Evolutionary conservation across 2,113 vertebrate genomes (phyloP).

Genomic region (Colistium nudipinnis): DNA sequence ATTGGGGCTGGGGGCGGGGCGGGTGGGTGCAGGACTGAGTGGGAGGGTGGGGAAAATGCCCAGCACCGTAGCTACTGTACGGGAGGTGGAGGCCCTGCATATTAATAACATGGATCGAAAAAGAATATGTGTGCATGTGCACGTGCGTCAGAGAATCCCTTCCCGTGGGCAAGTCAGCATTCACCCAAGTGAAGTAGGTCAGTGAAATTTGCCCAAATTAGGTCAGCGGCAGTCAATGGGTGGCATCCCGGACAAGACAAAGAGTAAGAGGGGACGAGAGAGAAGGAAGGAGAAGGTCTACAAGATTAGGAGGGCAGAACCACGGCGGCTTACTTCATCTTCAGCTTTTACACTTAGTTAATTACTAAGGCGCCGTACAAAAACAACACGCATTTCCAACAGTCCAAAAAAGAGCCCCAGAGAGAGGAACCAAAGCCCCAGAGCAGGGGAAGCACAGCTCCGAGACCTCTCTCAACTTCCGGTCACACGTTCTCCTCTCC

Average conservation of each 20-base stretch:
- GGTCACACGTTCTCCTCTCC: constrained; percentile 48
- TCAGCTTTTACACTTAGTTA: constrained; percentile 61
- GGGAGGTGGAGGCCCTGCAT: constrained; percentile 43
- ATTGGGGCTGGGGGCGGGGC: background rate
- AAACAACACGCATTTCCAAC: no score
- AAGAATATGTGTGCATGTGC: constrained; percentile 37
- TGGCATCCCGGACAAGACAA: constrained; percentile 65
- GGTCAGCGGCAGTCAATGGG: constrained; percentile 78
- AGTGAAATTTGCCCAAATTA: constrained; percentile 83
- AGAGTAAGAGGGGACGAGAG: constrained; percentile 14
- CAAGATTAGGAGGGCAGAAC: constrained; percentile 59
- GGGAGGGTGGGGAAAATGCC: constrained; percentile 38
- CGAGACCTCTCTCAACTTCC: constrained; percentile 40
- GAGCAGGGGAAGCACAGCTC: no score
- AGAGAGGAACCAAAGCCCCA: constrained; percentile 37
- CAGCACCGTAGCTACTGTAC: constrained; percentile 19
- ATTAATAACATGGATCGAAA: constrained; percentile 41
- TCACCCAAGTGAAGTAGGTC: constrained; percentile 82
- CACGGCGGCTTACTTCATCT: constrained; percentile 60
- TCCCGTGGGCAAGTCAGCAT: constrained; percentile 75
- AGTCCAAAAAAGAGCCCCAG: background rate
- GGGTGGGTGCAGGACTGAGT: constrained; percentile 16
- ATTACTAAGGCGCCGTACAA: constrained; percentile 47
- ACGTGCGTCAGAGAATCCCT: constrained; percentile 57
- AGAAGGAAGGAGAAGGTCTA: constrained; percentile 13